A percentile compares a stretch with the other conserved stretches of the same genome.
These are phyloP conservation scores for Notospermus geniculatus DNA, from an alignment of 1,140 invertebrate genomes.

Conservation along the genomic window DNA sequence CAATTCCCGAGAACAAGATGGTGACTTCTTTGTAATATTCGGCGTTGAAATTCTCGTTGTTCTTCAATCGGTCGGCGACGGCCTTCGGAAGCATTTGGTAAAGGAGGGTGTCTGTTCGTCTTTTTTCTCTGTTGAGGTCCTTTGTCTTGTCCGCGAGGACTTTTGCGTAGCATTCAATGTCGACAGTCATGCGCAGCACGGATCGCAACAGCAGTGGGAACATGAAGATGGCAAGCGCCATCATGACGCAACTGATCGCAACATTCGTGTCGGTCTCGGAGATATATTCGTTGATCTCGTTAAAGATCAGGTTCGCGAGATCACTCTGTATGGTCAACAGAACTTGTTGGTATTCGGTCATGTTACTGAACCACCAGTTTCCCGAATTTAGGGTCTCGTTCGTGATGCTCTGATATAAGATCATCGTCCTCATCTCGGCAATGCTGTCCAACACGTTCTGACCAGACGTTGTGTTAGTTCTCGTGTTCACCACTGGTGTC, in stretches of 20 bases:
- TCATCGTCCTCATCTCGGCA: neutral
- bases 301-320: conserved; percentile 29
- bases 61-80: conserved; percentile 59
- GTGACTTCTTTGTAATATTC: conserved; percentile 9
- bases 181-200: conserved; percentile 36
- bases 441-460: neutral
- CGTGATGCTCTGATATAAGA: neutral
- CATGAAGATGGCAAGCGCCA: conserved; percentile 37
- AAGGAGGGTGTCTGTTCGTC: conserved; percentile 48
- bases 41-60: neutral
- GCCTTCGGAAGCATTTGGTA: conserved; percentile 66
- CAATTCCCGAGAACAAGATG: conserved; percentile 5
- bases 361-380: conserved; percentile 40
- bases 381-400: conserved; percentile 14
- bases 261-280: conserved; percentile 26
- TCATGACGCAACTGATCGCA: conserved; percentile 28
- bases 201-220: conserved; percentile 41
- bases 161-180: conserved; percentile 48
- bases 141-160: conserved; percentile 50
- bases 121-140: conserved; percentile 48
- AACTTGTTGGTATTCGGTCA: conserved; percentile 40
- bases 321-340: conserved; percentile 36
- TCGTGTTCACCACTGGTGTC: neutral
- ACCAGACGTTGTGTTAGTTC: conserved; percentile 4
- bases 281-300: conserved; percentile 21